Conservation (phyloP, 2,113 vertebrate genomes). For the Manacus vitellinus region DNA sequence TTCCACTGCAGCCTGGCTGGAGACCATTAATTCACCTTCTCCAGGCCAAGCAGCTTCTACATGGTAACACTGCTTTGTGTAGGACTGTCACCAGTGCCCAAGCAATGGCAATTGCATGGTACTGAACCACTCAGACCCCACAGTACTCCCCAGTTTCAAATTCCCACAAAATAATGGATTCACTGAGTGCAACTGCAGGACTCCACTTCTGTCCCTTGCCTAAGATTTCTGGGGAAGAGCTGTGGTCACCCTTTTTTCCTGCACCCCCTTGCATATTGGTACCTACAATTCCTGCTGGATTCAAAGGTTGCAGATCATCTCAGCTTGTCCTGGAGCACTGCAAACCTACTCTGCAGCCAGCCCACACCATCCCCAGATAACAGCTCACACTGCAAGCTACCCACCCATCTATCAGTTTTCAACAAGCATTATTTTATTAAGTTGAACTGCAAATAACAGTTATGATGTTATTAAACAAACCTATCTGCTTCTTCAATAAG, state of each 20-base stretch:
- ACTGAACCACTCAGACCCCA: neutral
- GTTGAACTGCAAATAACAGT: neutral
- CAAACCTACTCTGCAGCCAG: neutral
- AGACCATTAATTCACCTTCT: neutral
- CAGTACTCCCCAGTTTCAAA: neutral
- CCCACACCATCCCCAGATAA: neutral
- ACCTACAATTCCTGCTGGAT: neutral
- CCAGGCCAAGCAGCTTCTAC: neutral
- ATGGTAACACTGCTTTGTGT: neutral
- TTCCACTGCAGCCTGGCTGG: slow-evolving; percentile 40
- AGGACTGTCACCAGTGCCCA: neutral
- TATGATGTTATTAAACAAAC: neutral
- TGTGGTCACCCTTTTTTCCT: neutral
- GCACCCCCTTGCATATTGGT: accelerated
- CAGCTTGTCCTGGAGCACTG: neutral
- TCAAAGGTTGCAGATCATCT: neutral
- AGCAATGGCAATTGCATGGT: neutral
- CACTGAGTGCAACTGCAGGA: accelerated
- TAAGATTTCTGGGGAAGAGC: neutral
- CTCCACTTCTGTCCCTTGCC: neutral
- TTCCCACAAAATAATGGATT: neutral
- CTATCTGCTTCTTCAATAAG: neutral
- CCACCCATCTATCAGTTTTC: neutral
- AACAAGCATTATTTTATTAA: slow-evolving; percentile 9
- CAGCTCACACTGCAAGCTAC: neutral